Evolutionary conservation across 2,888 invertebrate genomes (phyloP).

Genomic region (Steinernema carpocapsae): DNA sequence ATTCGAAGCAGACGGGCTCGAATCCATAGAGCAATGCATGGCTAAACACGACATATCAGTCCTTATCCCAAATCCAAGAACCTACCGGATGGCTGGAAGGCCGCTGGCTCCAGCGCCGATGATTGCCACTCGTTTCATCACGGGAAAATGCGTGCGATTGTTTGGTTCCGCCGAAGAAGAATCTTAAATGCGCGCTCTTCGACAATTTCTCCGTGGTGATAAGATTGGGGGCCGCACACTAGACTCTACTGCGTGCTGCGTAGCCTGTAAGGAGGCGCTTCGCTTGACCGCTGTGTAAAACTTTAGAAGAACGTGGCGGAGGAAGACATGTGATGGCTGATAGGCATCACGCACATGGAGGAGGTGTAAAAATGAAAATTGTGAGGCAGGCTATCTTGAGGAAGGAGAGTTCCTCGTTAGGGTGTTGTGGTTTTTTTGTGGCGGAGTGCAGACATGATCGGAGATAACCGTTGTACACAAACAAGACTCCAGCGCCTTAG

Average conservation of each 20-base stretch:
- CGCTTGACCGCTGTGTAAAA: no score
- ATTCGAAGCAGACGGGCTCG: slow-evolving; percentile 67
- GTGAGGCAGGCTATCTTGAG: no score
- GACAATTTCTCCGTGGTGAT: slow-evolving; percentile 3
- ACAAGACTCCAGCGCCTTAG: no score
- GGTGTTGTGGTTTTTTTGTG: no score
- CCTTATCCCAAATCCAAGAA: neutral
- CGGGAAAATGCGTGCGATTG: neutral
- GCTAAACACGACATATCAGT: slow-evolving; percentile 34
- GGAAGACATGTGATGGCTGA: no score
- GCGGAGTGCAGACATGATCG: no score
- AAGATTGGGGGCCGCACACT: slow-evolving; percentile 29
- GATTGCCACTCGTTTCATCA: slow-evolving; percentile 36
- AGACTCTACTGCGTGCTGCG: slow-evolving; percentile 18
- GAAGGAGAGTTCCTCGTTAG: no score
- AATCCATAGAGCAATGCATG: slow-evolving; percentile 59
- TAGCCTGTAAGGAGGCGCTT: neutral
- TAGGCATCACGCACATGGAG: no score
- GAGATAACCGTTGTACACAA: no score
- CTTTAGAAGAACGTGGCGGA: no score
- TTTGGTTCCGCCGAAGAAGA: slow-evolving; percentile 11
- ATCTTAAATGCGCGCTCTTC: slow-evolving; percentile 28
- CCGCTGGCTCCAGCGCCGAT: slow-evolving; percentile 41
- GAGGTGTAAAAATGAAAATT: no score
- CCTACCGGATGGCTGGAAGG: slow-evolving; percentile 35